Conservation (phyloP, 2,113 vertebrate genomes). For the Dicentrarchus labrax region DNA sequence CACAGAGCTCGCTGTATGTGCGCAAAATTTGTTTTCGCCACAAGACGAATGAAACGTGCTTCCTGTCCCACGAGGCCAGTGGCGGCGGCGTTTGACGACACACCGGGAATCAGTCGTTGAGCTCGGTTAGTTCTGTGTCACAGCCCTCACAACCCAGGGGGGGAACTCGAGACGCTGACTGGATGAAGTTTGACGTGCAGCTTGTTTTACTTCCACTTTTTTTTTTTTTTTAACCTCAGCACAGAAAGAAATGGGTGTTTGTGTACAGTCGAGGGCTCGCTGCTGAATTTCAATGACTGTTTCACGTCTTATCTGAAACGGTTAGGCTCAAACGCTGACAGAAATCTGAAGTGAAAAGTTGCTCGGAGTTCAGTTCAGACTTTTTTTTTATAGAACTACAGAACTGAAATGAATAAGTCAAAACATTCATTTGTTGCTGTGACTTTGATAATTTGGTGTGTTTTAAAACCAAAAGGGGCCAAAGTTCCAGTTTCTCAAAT, state of each 20-base stretch:
- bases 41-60: conserved; percentile 31
- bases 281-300: conserved; percentile 23
- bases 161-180: conserved; percentile 46
- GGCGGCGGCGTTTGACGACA: not conserved
- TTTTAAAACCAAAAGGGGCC: no score
- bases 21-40: conserved; percentile 22
- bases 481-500: not conserved
- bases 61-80: conserved; percentile 22
- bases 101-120: conserved; percentile 17
- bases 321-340: conserved; percentile 16
- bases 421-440: not conserved
- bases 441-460: not conserved
- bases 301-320: conserved; percentile 31
- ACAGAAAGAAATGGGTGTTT: conserved; percentile 46
- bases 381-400: not conserved
- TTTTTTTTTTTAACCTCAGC: not conserved
- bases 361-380: not conserved
- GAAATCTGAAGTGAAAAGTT: conserved; percentile 27
- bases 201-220: conserved; percentile 52
- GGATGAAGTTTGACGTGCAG: conserved; percentile 54
- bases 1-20: not conserved
- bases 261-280: conserved; percentile 11
- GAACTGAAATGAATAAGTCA: not conserved
- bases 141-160: not conserved
- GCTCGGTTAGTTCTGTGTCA: conserved; percentile 39